Evolutionary conservation across 2,888 invertebrate species (phyloP).

Genomic region (Drosophila borborema): DNA sequence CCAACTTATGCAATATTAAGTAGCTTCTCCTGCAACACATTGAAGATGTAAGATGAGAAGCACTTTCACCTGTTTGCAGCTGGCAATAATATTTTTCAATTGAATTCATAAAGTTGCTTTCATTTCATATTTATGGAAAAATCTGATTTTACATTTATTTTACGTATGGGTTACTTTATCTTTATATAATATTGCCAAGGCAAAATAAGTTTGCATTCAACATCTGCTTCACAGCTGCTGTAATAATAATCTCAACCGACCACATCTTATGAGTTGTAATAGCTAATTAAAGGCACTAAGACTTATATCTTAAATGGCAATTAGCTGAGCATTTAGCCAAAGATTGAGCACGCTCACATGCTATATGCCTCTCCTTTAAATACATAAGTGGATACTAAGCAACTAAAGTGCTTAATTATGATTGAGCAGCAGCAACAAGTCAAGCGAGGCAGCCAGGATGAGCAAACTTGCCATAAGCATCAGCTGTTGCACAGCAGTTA

Average conservation of each 20-base stretch:
- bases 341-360: background rate
- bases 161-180: background rate
- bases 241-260: background rate
- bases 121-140: background rate
- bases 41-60: background rate
- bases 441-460: slow-evolving; percentile 34
- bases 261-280: background rate
- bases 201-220: background rate
- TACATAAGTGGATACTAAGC: slow-evolving; percentile 3
- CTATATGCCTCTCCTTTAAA: background rate
- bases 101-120: background rate
- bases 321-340: slow-evolving; percentile 10
- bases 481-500: slow-evolving; percentile 3
- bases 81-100: background rate
- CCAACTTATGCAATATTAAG: background rate
- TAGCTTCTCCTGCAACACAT: background rate
- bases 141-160: background rate
- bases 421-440: slow-evolving; percentile 53
- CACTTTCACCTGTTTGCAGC: background rate
- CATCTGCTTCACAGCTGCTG: background rate
- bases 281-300: background rate
- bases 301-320: slow-evolving; percentile 4
- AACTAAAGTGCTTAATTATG: slow-evolving; percentile 47
- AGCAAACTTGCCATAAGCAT: slow-evolving; percentile 2
- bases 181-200: background rate